phyloP scores from a whole-genome alignment of 37 sponge, comb jelly and placozoan species.

The Geodia barretti region DNA sequence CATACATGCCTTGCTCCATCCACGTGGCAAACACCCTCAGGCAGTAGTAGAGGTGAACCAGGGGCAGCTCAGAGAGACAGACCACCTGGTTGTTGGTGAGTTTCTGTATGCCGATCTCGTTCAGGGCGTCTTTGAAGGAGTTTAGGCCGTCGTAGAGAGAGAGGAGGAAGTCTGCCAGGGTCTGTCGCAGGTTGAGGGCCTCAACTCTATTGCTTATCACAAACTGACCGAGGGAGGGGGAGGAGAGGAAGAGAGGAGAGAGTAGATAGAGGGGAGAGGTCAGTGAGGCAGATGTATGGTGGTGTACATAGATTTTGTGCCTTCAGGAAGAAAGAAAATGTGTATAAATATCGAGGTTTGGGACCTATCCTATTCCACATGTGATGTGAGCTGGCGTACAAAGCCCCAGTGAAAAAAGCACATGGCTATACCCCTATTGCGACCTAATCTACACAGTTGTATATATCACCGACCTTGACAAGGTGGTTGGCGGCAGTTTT shows the following conservation, averaged over 20 bases:
- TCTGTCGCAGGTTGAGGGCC: not conserved
- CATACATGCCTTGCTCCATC: slow-evolving; percentile 71
- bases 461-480: slow-evolving; percentile 32
- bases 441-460: not conserved
- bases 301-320: not conserved
- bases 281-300: not conserved
- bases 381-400: too few species aligned
- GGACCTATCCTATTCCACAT: too few species aligned
- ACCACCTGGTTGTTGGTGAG: slow-evolving; percentile 46
- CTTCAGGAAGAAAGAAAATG: too few species aligned
- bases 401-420: too few species aligned
- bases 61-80: slow-evolving; percentile 32
- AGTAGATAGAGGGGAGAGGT: not conserved
- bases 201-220: not conserved
- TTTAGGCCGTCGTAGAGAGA: slow-evolving; percentile 31
- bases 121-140: slow-evolving; percentile 29
- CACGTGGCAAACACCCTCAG: slow-evolving; percentile 64
- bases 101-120: slow-evolving; percentile 55
- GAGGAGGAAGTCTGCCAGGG: slow-evolving; percentile 24
- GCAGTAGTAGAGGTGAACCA: slow-evolving; percentile 39
- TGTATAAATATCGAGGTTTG: too few species aligned
- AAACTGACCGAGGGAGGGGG: not conserved
- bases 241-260: not conserved
- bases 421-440: not conserved
- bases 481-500: slow-evolving; percentile 71